These are phyloP conservation scores for Physella acuta DNA, from an alignment of 1,140 invertebrate species.

Conservation along the genomic window DNA sequence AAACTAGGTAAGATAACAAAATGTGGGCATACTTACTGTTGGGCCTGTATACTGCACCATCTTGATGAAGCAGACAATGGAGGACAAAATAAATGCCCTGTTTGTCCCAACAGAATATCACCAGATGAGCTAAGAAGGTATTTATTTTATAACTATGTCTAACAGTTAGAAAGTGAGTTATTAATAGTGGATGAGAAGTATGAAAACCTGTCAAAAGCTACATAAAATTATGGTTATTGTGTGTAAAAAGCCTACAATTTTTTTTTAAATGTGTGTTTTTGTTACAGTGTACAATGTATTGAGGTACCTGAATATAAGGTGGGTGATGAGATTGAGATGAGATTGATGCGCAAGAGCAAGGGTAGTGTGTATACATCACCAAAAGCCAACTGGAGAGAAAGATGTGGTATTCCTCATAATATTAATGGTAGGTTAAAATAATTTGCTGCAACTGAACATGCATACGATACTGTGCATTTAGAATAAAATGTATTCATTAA, in stretches of 20 bases:
- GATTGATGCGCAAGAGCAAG: constrained; percentile 82
- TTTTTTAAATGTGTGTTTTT: not conserved
- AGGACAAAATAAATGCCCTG: constrained; percentile 54
- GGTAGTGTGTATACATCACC: constrained; percentile 76
- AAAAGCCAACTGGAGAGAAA: constrained; percentile 58
- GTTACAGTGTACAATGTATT: constrained; percentile 65
- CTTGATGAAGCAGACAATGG: constrained; percentile 72
- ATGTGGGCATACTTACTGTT: constrained; percentile 95
- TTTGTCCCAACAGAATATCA: constrained; percentile 53
- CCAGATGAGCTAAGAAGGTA: constrained; percentile 81
- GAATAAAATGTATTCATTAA: no score
- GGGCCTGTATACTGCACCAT: constrained; percentile 93
- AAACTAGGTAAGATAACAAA: constrained; percentile 89
- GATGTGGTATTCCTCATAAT: constrained; percentile 38
- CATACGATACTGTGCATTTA: no score
- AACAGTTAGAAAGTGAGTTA: no score
- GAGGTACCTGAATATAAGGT: constrained; percentile 67
- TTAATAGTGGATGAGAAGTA: no score
- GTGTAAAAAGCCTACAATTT: not conserved
- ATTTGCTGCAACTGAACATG: no score
- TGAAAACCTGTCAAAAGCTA: no score
- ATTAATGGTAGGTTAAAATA: constrained; percentile 45
- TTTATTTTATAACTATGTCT: constrained; percentile 60
- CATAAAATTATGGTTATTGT: not conserved
- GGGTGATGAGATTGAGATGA: constrained; percentile 76